These are phyloP conservation scores for Neopipo cinnamomea DNA, from an alignment of 2,113 vertebrate genomes.

Conservation along the genomic window DNA sequence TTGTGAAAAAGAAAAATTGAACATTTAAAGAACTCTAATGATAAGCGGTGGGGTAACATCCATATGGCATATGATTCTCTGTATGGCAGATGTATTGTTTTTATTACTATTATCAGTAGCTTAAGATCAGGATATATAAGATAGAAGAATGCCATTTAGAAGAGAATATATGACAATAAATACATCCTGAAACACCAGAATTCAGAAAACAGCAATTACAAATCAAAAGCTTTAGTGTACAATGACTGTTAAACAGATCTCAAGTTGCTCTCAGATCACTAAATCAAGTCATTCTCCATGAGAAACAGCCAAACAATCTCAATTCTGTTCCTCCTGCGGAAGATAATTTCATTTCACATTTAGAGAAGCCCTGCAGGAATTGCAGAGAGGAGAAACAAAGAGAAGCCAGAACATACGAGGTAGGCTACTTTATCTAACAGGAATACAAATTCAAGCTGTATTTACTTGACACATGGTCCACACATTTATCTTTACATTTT, in stretches of 20 bases:
- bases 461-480: neutral
- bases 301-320: neutral
- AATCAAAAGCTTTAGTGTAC: neutral
- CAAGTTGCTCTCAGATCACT: neutral
- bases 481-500: neutral
- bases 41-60: neutral
- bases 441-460: neutral
- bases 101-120: neutral
- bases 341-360: neutral
- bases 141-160: neutral
- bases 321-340: neutral
- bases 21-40: neutral
- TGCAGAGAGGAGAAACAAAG: neutral
- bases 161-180: neutral
- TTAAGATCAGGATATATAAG: neutral
- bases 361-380: neutral
- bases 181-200: neutral
- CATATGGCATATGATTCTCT: neutral
- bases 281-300: neutral
- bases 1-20: neutral
- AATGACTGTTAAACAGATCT: neutral
- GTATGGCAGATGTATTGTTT: neutral
- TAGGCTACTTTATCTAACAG: neutral
- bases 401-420: neutral
- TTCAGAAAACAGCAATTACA: neutral